Percentiles rank a stretch among this genome's conserved stretches.
Evolutionary conservation across 2,113 vertebrate genomes (phyloP).

Genomic region (Daubentonia madagascariensis): DNA sequence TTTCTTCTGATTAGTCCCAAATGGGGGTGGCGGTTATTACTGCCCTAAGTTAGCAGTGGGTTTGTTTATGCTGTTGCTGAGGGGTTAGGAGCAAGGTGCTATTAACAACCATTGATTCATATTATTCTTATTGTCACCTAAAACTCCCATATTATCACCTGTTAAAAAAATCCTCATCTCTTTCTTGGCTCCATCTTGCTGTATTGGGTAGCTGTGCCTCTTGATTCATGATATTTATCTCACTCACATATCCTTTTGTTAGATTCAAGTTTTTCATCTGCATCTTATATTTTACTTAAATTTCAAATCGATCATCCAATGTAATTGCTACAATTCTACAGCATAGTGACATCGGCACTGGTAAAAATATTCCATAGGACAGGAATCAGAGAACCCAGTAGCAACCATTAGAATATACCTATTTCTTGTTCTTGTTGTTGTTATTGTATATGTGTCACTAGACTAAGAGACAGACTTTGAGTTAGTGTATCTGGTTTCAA

Average conservation of each 20-base stretch:
- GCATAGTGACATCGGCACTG: background rate
- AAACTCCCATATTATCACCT: background rate
- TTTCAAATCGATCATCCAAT: background rate
- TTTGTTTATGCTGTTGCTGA: background rate
- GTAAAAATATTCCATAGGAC: background rate
- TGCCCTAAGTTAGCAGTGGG: background rate
- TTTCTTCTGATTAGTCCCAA: background rate
- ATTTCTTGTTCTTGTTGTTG: no score
- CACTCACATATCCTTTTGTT: background rate
- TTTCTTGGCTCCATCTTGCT: background rate
- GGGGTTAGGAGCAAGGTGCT: background rate
- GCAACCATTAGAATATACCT: background rate
- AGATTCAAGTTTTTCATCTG: background rate
- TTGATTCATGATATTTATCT: background rate
- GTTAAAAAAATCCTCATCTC: background rate
- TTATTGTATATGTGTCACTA: background rate
- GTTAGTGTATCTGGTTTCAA: background rate
- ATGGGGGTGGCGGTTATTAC: background rate
- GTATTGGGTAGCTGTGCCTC: background rate
- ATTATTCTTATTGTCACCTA: background rate
- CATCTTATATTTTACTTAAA: background rate
- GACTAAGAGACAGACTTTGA: background rate
- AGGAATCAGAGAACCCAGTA: background rate
- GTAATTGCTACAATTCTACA: background rate
- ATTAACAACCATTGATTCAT: background rate